Base-by-base conservation (phyloP, 2,888 invertebrate species). In the Drosophila mettleri region DNA sequence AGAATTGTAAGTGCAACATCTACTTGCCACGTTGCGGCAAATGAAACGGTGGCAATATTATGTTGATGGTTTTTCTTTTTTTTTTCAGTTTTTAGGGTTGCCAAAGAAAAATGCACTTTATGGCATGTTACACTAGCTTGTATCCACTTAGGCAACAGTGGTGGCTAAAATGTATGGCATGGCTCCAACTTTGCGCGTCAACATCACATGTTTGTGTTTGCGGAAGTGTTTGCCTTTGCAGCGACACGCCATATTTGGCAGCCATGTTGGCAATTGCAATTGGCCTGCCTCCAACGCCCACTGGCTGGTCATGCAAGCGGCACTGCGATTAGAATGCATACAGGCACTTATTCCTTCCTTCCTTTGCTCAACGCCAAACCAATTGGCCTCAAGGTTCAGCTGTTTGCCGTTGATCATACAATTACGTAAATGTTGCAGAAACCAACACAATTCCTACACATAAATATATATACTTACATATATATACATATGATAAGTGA, bases 311-410 rank as follows among this genome's bases (percentile, higher is more conserved):
- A 66, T 83, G 88, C 83, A 80, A 86, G 62, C 71, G 53, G 52
- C 59, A 68, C 62, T 75, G 80, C 79, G 79, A 79, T 84, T 84
- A 88, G 84, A 84, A 84, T 88, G 86, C 86, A 84, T 69, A 72
- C 76, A 66, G 52, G 78, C 78, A 49, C 74, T 71, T 65, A 83
- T 83, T 80, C 80, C 68, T 84, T 48, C 29, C 43, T 27, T 24
- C 10, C 43, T 59, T 59, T 24, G 36, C 76, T 63, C 75, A 14
- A 49, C 62, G 60, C 48, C 54, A 46, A 51, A 62, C 66, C 69
- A 85, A 82, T 65, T 80, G 71, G 78, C 77, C 85, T 43, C 63
- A 63, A 57, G 83, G 71, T 69, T 79, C 72, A 71, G 1, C 38
- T 38, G 38, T 22, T 41, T 54, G 54, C 45, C 34, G 16, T 54